A percentile compares a stretch with the other conserved stretches of the same genome.
Conservation (phyloP, 2,888 invertebrate species). For the Drosophila suboccidentalis region DNA sequence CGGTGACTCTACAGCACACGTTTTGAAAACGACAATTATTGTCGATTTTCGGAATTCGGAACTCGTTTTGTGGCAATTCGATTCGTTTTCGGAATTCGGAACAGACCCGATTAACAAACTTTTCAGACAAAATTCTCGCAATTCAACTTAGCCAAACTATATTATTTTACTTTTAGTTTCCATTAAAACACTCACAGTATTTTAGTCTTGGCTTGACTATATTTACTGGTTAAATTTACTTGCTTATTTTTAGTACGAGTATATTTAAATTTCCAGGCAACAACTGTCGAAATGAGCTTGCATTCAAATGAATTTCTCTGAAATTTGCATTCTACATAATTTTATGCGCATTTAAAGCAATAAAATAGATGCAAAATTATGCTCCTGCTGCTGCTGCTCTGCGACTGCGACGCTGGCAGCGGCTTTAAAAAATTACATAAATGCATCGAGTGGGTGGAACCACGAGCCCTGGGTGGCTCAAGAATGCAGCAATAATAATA, state of each 20-base stretch:
- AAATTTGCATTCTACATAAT: constrained; percentile 57
- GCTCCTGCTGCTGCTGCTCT: too few relatives aligned
- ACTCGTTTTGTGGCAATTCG: too few relatives aligned
- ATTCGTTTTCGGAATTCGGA: too few relatives aligned
- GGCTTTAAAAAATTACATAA: constrained; percentile 74
- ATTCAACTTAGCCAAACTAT: neutral
- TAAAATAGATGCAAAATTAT: constrained; percentile 18
- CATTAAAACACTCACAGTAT: neutral
- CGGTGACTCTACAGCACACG: too few relatives aligned
- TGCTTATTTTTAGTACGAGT: neutral
- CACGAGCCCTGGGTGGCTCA: constrained; percentile 55
- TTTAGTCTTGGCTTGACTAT: neutral
- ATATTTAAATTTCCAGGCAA: constrained; percentile 3
- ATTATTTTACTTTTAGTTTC: neutral
- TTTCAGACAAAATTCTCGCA: neutral
- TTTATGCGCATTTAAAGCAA: constrained; percentile 66
- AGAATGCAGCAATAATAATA: constrained; percentile 22
- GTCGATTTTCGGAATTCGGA: too few relatives aligned
- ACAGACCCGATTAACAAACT: too few relatives aligned
- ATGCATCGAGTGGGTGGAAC: constrained; percentile 55
- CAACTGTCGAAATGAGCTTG: constrained; percentile 11
- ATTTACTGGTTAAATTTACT: neutral
- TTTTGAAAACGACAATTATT: too few relatives aligned
- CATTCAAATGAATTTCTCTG: constrained; percentile 47
- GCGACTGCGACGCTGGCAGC: constrained; percentile 31